phyloP scores from a whole-genome alignment of 2,888 invertebrate genomes.

The Hylaea fasciaria region DNA sequence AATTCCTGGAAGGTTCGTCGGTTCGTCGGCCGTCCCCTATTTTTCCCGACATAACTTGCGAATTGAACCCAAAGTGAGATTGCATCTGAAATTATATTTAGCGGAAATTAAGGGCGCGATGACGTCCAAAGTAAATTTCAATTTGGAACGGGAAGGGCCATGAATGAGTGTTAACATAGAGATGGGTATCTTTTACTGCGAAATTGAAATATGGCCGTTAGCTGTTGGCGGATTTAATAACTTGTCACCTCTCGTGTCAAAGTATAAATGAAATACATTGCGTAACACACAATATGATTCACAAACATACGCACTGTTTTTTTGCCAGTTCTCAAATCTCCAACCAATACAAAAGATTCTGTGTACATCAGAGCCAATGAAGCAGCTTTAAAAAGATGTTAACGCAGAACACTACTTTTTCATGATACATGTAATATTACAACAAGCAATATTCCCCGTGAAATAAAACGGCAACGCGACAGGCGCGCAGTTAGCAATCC shows the following conservation, averaged over 20 bases:
- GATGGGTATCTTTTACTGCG: slow-evolving; percentile 52
- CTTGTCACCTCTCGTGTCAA: slow-evolving; percentile 25
- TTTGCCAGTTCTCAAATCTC: not conserved
- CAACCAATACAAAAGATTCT: not conserved
- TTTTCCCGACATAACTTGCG: slow-evolving; percentile 48
- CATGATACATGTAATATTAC: not conserved
- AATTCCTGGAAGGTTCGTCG: slow-evolving; percentile 36
- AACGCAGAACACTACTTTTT: not conserved
- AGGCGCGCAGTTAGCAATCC: slow-evolving; percentile 53
- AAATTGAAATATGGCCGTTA: slow-evolving; percentile 46
- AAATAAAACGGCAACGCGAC: slow-evolving; percentile 4
- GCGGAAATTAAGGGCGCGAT: slow-evolving; percentile 77
- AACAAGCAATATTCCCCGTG: not conserved
- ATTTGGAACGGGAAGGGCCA: slow-evolving; percentile 69
- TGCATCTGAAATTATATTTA: slow-evolving; percentile 78
- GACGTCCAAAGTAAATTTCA: slow-evolving; percentile 77
- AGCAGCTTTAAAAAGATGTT: no score
- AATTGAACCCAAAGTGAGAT: slow-evolving; percentile 74
- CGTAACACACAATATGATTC: not conserved
- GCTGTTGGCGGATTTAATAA: slow-evolving; percentile 42
- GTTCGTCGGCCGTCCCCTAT: slow-evolving; percentile 29
- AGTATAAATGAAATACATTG: slow-evolving; percentile 11
- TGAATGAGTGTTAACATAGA: slow-evolving; percentile 55
- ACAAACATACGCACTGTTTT: not conserved
- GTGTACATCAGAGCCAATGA: no score